Percentiles rank a stretch among this genome's conserved stretches.
phyloP scores from a whole-genome alignment of 2,888 invertebrate species.

The Amblyteles armatorius region DNA sequence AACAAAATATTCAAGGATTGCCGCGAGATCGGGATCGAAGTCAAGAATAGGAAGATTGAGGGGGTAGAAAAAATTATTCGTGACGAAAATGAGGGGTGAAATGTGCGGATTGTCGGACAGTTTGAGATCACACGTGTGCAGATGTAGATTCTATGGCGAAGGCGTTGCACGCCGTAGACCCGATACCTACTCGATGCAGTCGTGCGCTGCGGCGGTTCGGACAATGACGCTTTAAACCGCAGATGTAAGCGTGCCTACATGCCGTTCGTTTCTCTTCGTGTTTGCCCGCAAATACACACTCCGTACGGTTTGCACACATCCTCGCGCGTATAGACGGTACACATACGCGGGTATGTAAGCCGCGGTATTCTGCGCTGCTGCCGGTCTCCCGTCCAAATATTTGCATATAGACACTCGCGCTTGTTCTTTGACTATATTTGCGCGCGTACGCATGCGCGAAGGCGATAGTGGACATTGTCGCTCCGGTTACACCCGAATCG shows the following conservation, averaged over 20 bases:
- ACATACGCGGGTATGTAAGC: conserved; percentile 33
- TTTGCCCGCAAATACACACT: conserved; percentile 51
- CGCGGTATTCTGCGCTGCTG: conserved; percentile 46
- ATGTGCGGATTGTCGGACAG: conserved; percentile 16
- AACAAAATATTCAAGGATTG: too few relatives aligned
- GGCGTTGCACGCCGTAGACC: conserved; percentile 12
- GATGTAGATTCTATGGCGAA: not conserved
- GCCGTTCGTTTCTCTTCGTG: conserved; percentile 53
- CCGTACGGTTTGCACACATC: conserved; percentile 8
- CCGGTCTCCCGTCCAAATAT: conserved; percentile 61
- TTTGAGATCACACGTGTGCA: conserved; percentile 1
- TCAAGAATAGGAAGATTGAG: not conserved
- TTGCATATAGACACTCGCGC: conserved; percentile 45
- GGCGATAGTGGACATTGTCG: conserved; percentile 20
- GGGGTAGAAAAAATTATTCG: not conserved
- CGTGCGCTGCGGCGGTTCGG: conserved; percentile 52
- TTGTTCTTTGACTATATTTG: conserved; percentile 1
- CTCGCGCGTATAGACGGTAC: not conserved
- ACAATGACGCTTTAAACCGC: conserved; percentile 63
- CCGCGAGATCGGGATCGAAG: not conserved
- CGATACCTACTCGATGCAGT: conserved; percentile 37
- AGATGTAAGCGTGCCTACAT: conserved; percentile 57
- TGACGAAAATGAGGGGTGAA: not conserved
- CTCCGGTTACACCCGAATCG: conserved; percentile 55
- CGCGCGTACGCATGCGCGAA: conserved; percentile 3